These are phyloP conservation scores for Aphidius colemani DNA, from an alignment of 2,888 invertebrate species.

Conservation along the genomic window DNA sequence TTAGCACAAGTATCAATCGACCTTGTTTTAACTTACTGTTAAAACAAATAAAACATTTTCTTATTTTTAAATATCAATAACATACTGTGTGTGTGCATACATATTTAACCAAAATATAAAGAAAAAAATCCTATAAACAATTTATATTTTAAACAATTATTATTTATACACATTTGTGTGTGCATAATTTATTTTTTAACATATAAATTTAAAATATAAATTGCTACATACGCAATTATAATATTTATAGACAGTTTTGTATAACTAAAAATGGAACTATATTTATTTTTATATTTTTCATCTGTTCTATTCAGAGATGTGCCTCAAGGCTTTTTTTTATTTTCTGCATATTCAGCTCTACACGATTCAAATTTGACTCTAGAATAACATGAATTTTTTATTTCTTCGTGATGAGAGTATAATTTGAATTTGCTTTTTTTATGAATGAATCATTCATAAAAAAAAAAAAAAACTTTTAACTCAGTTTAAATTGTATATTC, in stretches of 20 bases:
- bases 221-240: too few species aligned
- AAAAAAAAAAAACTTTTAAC: neutral
- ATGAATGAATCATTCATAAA: slow-evolving; percentile 25
- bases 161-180: too few species aligned
- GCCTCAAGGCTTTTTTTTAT: neutral
- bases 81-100: neutral
- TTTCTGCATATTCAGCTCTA: neutral
- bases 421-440: slow-evolving; percentile 4
- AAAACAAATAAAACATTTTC: too few species aligned
- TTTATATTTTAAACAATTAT: neutral
- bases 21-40: too few species aligned
- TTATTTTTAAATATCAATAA: too few species aligned
- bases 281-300: neutral
- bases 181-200: too few species aligned
- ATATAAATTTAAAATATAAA: too few species aligned
- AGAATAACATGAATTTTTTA: neutral
- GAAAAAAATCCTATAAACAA: neutral
- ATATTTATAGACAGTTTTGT: too few species aligned
- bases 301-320: neutral
- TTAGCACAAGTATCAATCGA: too few species aligned
- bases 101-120: neutral
- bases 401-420: neutral
- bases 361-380: neutral
- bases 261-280: neutral
- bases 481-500: neutral